Evolutionary conservation across 1,140 invertebrate genomes (phyloP), one percentile per base, ranked within the genome.

Genomic region (Macrotrachela quadricornifera): DNA sequence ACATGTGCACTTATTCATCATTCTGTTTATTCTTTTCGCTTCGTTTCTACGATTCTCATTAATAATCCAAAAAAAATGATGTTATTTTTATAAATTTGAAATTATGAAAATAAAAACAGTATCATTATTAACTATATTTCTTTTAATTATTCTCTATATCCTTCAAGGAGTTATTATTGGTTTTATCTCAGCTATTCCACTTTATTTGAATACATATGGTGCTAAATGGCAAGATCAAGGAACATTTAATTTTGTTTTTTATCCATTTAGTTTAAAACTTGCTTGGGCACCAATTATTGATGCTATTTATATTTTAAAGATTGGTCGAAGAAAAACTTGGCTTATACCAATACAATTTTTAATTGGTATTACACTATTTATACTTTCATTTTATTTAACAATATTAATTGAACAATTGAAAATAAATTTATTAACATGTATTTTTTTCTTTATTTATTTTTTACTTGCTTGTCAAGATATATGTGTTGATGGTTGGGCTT

Each of bases 381-480:
- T 94, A 42, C 59, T 50, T 43, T 61, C 43, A 45, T 16, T 36
- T 18, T 46, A 16, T 42, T 30, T 56, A 40, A 17, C 10, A n/a
- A n/a, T 4, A 4, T 8, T 37, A 16, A 13, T 15, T 17, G 82
- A 83, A 62, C 63, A 83, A 9, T 77, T 85, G 51, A 53, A 42
- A 36, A 41, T 4, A 15, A 46, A 4, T 6, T 43, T 41, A 42
- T 48, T 18, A 46, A 44, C 85, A 47, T 15, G n/a, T 6, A 40
- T 86, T 48, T 99, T 97, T 71, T 85, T 96, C 63, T 71, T 77
- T 46, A 72, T 97, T 1, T 95, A 94, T 63, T 92, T 95, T 61
- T 72, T 99, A 49, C 90, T 90, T 13, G 91, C 94, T 6, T 97
- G 91, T 21, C 94, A 99, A 73, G 94, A 99, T 70, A 96, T 99